Conservation (phyloP, 2,888 invertebrate species). For the Lacanobia oleracea region DNA sequence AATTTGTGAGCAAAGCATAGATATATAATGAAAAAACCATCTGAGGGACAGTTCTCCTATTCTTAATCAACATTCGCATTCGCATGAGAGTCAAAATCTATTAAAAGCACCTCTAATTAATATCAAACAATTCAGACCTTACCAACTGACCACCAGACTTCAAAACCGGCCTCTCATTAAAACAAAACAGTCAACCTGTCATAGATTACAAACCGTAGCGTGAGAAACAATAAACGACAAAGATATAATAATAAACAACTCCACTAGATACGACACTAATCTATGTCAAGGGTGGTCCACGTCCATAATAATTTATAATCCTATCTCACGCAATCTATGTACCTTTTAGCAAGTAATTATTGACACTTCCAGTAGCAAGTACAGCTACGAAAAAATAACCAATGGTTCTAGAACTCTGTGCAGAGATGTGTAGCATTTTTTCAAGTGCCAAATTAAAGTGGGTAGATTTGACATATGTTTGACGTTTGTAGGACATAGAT, state of each 20-base stretch:
- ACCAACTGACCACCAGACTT: slow-evolving; percentile 11
- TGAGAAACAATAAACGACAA: slow-evolving; percentile 59
- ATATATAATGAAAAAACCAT: too few relatives aligned
- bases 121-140: neutral
- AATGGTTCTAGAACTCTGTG: slow-evolving; percentile 59
- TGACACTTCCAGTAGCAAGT: slow-evolving; percentile 63
- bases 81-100: too few relatives aligned
- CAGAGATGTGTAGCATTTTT: neutral
- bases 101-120: slow-evolving; percentile 3
- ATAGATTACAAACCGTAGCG: slow-evolving; percentile 50
- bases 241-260: slow-evolving; percentile 58
- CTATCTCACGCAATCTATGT: slow-evolving; percentile 54
- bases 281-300: slow-evolving; percentile 60
- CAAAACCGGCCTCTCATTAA: slow-evolving; percentile 47
- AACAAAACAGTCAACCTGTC: slow-evolving; percentile 38
- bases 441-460: slow-evolving; percentile 28
- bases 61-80: too few relatives aligned
- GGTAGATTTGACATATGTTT: slow-evolving; percentile 39
- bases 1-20: too few relatives aligned
- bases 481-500: slow-evolving; percentile 53
- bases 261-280: slow-evolving; percentile 55
- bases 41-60: too few relatives aligned
- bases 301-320: slow-evolving; percentile 44
- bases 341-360: slow-evolving; percentile 50
- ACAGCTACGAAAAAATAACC: slow-evolving; percentile 59